Base-by-base conservation (phyloP, 2,113 vertebrate genomes). In the Oxygymnocypris stewartii region DNA sequence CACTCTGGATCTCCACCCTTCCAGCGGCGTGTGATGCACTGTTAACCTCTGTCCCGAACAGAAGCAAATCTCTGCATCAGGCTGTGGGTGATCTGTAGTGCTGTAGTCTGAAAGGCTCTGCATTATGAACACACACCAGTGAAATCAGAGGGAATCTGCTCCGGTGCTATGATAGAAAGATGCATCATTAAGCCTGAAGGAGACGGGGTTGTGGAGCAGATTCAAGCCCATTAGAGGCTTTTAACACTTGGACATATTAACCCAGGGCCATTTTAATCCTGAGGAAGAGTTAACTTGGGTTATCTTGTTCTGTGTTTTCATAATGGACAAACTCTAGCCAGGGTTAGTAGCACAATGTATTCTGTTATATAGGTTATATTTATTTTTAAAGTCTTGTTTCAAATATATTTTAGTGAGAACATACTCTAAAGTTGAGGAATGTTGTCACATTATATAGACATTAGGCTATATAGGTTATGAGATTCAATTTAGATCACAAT, bases 51-150 rank as follows among this genome's bases (percentile, higher is more conserved):
- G 35, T 76, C 83, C 57, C n/a, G 9, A 44, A 6, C 31, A 57
- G 44, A 16, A 35, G 63, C 23, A 51, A 14, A 82, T 67, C 20
- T 82, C 40, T 20, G 79, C 59, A 82, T 67, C 61, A 67, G 25
- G 47, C 25, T 67, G n/a, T 59, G 28, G 28, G 14, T 78, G 28
- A 42, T 49, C 61, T 23, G 18, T 35, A 51, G 25, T 0, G 0
- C 25, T 31, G 7, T 11, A 18, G 37, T 61, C 9, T n/a, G 2
- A 40, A 59, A 12, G 51, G 20, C 78, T 25, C 18, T 57, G 77
- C 0, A 5, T 35, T 61, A 42, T 61, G 14, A n/a, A 61, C 57
- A 25, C 73, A 75, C 5, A 73, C 18, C 20, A 49, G 42, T 4
- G n/a, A 76, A 76, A 16, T n/a, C n/a, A n/a, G n/a, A n/a, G n/a